Evolutionary conservation across 2,888 invertebrate genomes (phyloP), one percentile per base, ranked within the genome.

Genomic region (Aricia artaxerxes): DNA sequence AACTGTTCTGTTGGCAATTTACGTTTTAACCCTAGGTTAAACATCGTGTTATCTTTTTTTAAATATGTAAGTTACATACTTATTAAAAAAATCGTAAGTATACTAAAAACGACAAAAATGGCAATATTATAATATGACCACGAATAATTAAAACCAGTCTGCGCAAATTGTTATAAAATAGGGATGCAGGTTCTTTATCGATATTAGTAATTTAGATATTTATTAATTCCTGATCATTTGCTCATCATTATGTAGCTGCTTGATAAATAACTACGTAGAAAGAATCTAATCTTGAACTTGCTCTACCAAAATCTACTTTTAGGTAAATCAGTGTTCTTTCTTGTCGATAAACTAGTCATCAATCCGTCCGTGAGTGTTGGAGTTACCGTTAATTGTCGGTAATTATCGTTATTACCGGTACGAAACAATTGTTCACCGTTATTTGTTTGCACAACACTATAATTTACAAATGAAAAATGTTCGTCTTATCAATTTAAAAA

Each of bases 401-500:
- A 44, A 44, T 73, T 73, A 73, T 44, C 73, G 44, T 73, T 44
- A 73, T 73, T 76, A 31, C 57, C 53, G 35, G 76, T 31, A 53
- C 49, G n/a, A 35, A 57, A 35, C 76, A 24, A 53, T 76, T 31
- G 53, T 35, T 1, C 35, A 31, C 53, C 76, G 76, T 49, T 76
- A 49, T 13, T 76, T 6, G 13, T 44, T 75, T 49, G 31, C 9
- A 38, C 75, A 44, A 44, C 75, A 49, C 44, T 44, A 75, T 75
- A 75, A 24, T 24, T 75, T 49, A 73, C 75, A 35, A 69, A 69
- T 78, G 44, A 64, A 40, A 35, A 40, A 78, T 64, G 61, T 44
- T 40, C 11, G 64, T 81, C 69, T 35, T 64, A 69, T 81, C 31
- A 49, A 80, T 11, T 64, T 64, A 11, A 31, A 64, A 64, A 24